A percentile compares a stretch with the other conserved stretches of the same genome.
Conservation (phyloP, 2,888 invertebrate genomes). For the Coelogynopora nodosa region DNA sequence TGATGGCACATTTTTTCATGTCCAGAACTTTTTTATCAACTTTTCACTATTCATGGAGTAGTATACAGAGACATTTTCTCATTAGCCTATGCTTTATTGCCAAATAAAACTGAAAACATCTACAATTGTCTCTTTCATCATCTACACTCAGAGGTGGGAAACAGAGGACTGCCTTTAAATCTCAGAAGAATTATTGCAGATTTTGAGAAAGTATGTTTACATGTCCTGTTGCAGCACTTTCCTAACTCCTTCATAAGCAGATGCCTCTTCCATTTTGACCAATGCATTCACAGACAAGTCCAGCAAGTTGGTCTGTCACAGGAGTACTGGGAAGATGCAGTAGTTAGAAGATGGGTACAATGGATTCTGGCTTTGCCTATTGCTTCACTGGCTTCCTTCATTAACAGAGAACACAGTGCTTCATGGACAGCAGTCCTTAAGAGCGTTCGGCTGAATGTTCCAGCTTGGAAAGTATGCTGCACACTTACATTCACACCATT, state of each 20-base stretch:
- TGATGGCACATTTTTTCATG: background rate
- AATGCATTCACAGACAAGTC: conserved; percentile 3
- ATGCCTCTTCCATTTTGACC: conserved; percentile 12
- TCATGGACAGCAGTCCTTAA: background rate
- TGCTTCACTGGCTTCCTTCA: background rate
- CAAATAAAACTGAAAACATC: background rate
- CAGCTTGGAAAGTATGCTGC: background rate
- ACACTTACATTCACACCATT: no score
- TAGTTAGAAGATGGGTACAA: conserved; percentile 13
- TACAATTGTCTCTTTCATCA: conserved; percentile 7
- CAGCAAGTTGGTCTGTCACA: conserved; percentile 21
- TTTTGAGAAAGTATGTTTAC: background rate
- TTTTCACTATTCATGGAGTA: background rate
- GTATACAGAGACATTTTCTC: conserved; percentile 1
- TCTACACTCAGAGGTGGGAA: background rate
- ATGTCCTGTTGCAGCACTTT: conserved; percentile 8
- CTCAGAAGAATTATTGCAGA: background rate
- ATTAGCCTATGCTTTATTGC: conserved; percentile 24
- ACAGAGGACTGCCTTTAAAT: conserved; percentile 11
- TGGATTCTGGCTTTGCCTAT: background rate
- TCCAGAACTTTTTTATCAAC: conserved; percentile 18
- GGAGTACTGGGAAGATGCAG: background rate
- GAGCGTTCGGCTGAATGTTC: background rate
- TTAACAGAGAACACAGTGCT: background rate
- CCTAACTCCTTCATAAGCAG: background rate